Conservation (phyloP, 2,797 vertebrate genomes). For the Pogoniulus pusillus region DNA sequence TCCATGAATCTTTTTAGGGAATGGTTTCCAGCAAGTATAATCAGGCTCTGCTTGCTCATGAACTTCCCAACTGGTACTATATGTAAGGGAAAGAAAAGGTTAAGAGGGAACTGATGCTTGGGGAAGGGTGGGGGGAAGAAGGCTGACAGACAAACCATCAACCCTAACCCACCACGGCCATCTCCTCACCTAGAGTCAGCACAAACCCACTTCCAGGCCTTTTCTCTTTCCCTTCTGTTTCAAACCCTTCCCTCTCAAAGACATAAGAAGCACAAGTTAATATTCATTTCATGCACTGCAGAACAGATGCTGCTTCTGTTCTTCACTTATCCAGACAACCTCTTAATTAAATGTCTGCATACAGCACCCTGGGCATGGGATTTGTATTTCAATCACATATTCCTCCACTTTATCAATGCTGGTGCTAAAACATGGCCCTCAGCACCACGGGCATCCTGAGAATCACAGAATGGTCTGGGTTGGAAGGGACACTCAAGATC, state of each 20-base stretch:
- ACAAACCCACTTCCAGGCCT: neutral
- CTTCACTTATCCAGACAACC: slow-evolving; percentile 7
- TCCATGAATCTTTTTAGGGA: neutral
- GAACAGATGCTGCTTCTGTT: slow-evolving; percentile 29
- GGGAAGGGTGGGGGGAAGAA: neutral
- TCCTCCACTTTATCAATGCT: neutral
- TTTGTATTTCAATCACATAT: slow-evolving; percentile 27
- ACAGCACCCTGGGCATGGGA: neutral
- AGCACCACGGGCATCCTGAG: too few species aligned
- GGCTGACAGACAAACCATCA: neutral
- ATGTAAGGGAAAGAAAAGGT: neutral
- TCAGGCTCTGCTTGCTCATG: neutral
- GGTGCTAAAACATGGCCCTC: too few species aligned
- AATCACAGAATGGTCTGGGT: too few species aligned
- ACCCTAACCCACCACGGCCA: neutral
- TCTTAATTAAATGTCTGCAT: slow-evolving; percentile 25
- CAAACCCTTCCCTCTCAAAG: neutral
- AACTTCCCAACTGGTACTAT: neutral
- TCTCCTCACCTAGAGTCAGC: neutral
- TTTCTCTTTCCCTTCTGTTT: neutral
- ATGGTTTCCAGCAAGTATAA: neutral
- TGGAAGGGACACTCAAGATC: too few species aligned
- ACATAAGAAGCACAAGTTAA: neutral
- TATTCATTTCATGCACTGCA: neutral
- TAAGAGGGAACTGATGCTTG: neutral